phyloP scores from a whole-genome alignment of 2,113 vertebrate species.

The Siniperca knerii region DNA sequence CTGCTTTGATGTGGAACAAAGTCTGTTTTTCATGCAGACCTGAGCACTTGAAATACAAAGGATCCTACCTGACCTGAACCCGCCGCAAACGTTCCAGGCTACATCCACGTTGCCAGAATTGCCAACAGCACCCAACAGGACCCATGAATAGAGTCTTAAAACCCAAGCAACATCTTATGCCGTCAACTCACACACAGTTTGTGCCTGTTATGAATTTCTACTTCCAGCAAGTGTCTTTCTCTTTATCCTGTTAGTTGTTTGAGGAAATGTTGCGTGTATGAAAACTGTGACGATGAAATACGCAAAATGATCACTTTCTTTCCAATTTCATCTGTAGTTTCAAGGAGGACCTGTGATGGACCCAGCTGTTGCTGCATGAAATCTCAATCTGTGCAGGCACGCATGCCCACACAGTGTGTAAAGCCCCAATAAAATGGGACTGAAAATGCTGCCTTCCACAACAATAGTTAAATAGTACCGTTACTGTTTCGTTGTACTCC shows the following conservation, averaged over 20 bases:
- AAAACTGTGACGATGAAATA: not conserved
- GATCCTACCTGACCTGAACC: not conserved
- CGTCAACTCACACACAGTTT: not conserved
- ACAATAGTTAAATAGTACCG: slow-evolving; percentile 38
- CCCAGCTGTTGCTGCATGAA: slow-evolving; percentile 29
- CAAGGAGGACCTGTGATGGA: slow-evolving; percentile 6
- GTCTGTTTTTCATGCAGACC: slow-evolving; percentile 18
- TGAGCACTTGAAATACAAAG: slow-evolving; percentile 25
- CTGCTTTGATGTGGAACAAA: slow-evolving; percentile 49
- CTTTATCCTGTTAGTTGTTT: not conserved
- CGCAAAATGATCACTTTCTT: not conserved
- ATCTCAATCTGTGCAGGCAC: slow-evolving; percentile 22
- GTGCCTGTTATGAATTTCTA: not conserved
- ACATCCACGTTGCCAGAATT: not conserved
- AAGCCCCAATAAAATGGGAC: not conserved
- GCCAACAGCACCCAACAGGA: not conserved
- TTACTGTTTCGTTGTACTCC: slow-evolving; percentile 23
- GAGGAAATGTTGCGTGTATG: not conserved
- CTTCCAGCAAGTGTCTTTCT: not conserved
- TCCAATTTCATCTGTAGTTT: not conserved
- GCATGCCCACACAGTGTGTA: slow-evolving; percentile 1
- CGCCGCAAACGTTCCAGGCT: not conserved
- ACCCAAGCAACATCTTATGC: not conserved
- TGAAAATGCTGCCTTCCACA: slow-evolving; percentile 31
- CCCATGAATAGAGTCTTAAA: not conserved